These are phyloP conservation scores for Eufriesea mexicana DNA, from an alignment of 1,140 invertebrate species.

Conservation along the genomic window DNA sequence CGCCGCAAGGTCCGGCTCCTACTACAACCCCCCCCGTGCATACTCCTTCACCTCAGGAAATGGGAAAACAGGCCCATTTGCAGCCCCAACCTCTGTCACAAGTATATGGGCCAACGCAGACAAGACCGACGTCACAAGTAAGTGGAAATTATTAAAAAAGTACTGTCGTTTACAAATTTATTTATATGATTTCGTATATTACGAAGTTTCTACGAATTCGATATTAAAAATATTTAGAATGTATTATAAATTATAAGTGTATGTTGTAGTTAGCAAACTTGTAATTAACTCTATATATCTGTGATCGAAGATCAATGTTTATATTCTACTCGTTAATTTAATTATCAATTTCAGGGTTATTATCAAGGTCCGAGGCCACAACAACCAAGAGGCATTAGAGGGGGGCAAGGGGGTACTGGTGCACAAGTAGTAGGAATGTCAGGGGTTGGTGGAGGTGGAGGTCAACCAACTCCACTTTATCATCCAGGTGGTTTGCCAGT, in stretches of 20 bases:
- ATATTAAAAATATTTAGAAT: not conserved
- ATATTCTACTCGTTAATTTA: not conserved
- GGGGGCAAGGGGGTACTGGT: constrained; percentile 69
- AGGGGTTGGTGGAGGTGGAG: constrained; percentile 67
- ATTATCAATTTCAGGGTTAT: constrained; percentile 69
- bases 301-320: not conserved
- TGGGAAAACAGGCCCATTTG: constrained; percentile 79
- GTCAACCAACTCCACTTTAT: constrained; percentile 75
- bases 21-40: constrained; percentile 76
- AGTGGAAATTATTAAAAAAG: constrained; percentile 5
- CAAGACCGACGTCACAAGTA: constrained; percentile 70
- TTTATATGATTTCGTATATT: not conserved
- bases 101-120: constrained; percentile 70
- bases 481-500: constrained; percentile 69
- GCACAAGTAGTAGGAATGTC: constrained; percentile 74
- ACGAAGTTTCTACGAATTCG: not conserved
- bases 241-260: not conserved
- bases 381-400: constrained; percentile 73
- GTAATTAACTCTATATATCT: not conserved
- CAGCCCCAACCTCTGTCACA: constrained; percentile 72
- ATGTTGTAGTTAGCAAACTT: not conserved
- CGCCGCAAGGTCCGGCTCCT: constrained; percentile 73
- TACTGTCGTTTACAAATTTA: too few relatives aligned
- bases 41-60: constrained; percentile 75
- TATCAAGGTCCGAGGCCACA: constrained; percentile 73